Percentiles rank a stretch among this genome's conserved stretches.
Conservation (phyloP, 2,888 invertebrate species). For the Corythucha ciliata region DNA sequence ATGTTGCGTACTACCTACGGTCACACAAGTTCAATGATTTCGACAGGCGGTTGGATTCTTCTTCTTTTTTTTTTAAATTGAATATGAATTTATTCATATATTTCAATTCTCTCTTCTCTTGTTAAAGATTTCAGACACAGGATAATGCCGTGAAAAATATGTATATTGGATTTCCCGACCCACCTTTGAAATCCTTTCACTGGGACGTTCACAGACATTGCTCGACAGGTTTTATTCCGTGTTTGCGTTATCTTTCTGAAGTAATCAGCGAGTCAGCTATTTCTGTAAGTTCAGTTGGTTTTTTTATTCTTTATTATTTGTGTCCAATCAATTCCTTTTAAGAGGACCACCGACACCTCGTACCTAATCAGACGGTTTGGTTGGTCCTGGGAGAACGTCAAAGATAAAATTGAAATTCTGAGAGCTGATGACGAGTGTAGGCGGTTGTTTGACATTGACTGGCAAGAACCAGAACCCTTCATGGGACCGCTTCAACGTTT, state of each 20-base stretch:
- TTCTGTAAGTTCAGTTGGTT: neutral
- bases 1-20: constrained; percentile 53
- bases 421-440: constrained; percentile 47
- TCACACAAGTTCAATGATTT: constrained; percentile 56
- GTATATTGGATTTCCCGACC: constrained; percentile 47
- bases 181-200: constrained; percentile 49
- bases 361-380: constrained; percentile 45
- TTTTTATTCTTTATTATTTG: neutral
- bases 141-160: constrained; percentile 37
- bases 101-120: too few species aligned
- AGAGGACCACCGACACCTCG: constrained; percentile 42
- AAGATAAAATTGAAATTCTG: constrained; percentile 40
- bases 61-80: too few species aligned
- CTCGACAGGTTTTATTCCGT: constrained; percentile 45
- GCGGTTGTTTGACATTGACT: constrained; percentile 43
- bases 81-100: too few species aligned
- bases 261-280: constrained; percentile 28
- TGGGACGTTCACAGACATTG: constrained; percentile 47
- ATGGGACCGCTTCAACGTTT: constrained; percentile 45
- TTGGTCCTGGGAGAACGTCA: constrained; percentile 41
- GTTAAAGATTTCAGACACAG: neutral
- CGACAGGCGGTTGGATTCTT: constrained; percentile 51
- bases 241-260: constrained; percentile 49
- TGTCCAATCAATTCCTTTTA: neutral
- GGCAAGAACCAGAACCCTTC: constrained; percentile 44